Evolutionary conservation across 1,140 invertebrate genomes (phyloP), one percentile per base, ranked within the genome.

Genomic region (Galendromus occidentalis): DNA sequence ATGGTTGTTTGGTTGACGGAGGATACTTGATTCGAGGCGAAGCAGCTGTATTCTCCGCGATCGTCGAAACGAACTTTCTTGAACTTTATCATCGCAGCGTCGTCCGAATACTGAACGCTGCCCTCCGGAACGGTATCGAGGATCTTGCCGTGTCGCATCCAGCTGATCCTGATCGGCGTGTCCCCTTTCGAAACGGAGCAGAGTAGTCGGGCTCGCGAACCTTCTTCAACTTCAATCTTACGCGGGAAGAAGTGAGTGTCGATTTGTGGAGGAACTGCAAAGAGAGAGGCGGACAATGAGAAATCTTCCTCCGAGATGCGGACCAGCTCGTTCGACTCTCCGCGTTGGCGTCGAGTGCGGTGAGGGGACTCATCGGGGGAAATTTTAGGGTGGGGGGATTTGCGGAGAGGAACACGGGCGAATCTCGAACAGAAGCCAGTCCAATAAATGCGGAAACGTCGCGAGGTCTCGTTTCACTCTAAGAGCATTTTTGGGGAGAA

Each of bases 141-240:
- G 33, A 59, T 59, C 25, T 59, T 41, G 0, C 66, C 66, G 20
- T 69, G 51, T 44, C 68, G 65, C 1, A 69, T 18, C 69, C 69
- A 69, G n/a, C 67, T 65, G 28, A 69, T 66, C 22, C 45, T 45
- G 25, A 69, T 69, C 20, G 69, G 69, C 14, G 67, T 67, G 42
- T 69, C 69, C 0, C 69, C 69, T 12, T 44, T 67, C 7, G 68
- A 66, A 7, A 55, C 68, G 51, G 67, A 68, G 55, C 69, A 69
- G 17, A 82, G 81, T 41, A 86, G 74, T 71, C 80, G 79, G 29
- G 78, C 78, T 67, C 79, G 76, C 65, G 79, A 84, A 44, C 85
- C 85, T 71, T 84, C 83, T 44, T 83, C 80, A 63, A 85, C 69
- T 12, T 67, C 82, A 17, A 82, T 82, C 12, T 63, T 69, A 25